Conservation (phyloP, 1,140 invertebrate genomes). For the Drosophila subobscura region DNA sequence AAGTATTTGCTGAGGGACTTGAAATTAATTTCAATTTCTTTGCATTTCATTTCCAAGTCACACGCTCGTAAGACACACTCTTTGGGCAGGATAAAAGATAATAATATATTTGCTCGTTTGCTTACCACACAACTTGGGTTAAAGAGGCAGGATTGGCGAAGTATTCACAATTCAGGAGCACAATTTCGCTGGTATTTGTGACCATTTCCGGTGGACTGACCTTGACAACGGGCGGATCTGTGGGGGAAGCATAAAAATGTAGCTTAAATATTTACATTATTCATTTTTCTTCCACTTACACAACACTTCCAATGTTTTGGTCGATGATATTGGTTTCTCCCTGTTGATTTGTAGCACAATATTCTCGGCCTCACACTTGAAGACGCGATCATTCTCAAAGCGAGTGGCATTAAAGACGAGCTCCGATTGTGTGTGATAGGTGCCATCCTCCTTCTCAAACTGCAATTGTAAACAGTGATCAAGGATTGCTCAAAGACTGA, state of each 20-base stretch:
- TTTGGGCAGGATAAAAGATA: too few species aligned
- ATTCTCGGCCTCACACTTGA: constrained; percentile 92
- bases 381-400: constrained; percentile 91
- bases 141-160: constrained; percentile 92
- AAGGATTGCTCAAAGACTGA: too few species aligned
- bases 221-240: constrained; percentile 92
- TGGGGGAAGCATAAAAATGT: constrained; percentile 50
- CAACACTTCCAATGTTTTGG: constrained; percentile 89
- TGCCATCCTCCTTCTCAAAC: constrained; percentile 86
- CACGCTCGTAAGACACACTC: too few species aligned
- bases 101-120: constrained; percentile 19
- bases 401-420: constrained; percentile 91
- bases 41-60: constrained; percentile 12
- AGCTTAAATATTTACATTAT: not conserved
- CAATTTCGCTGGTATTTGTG: constrained; percentile 90
- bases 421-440: constrained; percentile 90
- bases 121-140: constrained; percentile 91
- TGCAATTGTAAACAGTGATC: constrained; percentile 12
- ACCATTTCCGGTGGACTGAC: constrained; percentile 90
- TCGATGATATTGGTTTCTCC: constrained; percentile 88
- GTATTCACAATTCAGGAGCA: constrained; percentile 91
- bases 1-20: constrained; percentile 39
- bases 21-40: constrained; percentile 68
- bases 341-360: constrained; percentile 89
- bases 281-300: constrained; percentile 87